Evolutionary conservation across 2,113 vertebrate genomes (phyloP).

Genomic region (Polypterus bichir): DNA sequence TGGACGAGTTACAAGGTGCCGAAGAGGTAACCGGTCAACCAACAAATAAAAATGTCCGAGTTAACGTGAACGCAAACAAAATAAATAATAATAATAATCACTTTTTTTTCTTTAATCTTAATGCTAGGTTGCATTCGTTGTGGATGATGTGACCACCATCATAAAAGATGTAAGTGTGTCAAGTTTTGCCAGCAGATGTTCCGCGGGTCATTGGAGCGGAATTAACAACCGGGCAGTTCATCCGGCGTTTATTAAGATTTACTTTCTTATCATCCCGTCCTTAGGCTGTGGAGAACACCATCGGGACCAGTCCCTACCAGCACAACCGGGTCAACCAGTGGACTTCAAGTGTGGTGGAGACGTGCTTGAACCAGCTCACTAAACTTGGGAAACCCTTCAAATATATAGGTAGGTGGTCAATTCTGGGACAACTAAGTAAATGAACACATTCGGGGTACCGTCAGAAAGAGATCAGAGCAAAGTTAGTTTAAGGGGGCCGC

Average conservation of each 20-base stretch:
- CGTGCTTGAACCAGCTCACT: conserved; percentile 21
- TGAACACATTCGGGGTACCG: too few species aligned
- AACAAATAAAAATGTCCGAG: too few species aligned
- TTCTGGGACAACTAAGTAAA: not conserved
- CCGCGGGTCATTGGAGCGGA: too few species aligned
- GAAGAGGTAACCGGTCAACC: conserved; percentile 13
- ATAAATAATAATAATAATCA: too few species aligned
- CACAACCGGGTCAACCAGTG: conserved; percentile 23
- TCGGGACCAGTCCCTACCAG: conserved; percentile 20
- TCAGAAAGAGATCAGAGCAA: too few species aligned
- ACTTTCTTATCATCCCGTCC: not conserved
- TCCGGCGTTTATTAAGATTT: not conserved
- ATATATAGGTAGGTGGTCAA: conserved; percentile 17
- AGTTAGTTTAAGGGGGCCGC: too few species aligned
- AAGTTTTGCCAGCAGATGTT: not conserved
- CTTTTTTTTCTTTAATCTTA: too few species aligned
- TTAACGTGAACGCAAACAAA: too few species aligned
- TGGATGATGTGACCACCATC: conserved; percentile 24
- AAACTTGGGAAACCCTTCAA: conserved; percentile 25
- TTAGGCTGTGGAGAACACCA: conserved; percentile 21
- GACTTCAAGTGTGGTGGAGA: conserved; percentile 22
- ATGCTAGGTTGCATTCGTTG: conserved; percentile 21
- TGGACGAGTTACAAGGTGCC: conserved; percentile 19
- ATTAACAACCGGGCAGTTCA: not conserved
- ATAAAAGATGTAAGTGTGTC: conserved; percentile 23